A percentile compares a stretch with the other conserved stretches of the same genome.
phyloP scores from a whole-genome alignment of 1,140 invertebrate species.

The Drosophila santomea region DNA sequence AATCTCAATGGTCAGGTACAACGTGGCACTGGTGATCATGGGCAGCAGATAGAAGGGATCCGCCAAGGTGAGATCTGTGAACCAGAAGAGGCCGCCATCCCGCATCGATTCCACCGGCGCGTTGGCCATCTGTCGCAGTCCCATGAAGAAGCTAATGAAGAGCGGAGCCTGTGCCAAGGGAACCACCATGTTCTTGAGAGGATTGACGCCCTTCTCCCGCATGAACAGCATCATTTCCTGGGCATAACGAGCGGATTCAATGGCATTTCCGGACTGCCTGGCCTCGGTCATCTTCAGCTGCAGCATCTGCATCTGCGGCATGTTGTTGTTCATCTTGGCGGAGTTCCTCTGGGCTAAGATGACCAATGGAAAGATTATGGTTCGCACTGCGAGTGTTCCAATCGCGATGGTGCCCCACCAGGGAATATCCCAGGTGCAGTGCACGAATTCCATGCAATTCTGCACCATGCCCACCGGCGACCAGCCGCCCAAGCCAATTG shows the following conservation, averaged over 20 bases:
- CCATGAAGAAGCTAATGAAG: constrained; percentile 96
- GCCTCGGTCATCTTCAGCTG: constrained; percentile 94
- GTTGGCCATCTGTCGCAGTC: constrained; percentile 92
- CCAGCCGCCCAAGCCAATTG: constrained; percentile 92
- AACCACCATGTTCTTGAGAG: constrained; percentile 92
- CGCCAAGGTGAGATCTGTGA: constrained; percentile 94
- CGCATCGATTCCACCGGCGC: constrained; percentile 94
- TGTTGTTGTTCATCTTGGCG: constrained; percentile 91
- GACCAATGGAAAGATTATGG: constrained; percentile 92
- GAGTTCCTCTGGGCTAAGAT: constrained; percentile 91
- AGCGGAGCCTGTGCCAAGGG: constrained; percentile 94
- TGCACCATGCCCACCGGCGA: constrained; percentile 92
- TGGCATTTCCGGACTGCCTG: constrained; percentile 90
- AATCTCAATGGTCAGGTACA: constrained; percentile 93
- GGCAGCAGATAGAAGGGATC: constrained; percentile 97
- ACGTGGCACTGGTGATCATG: constrained; percentile 91
- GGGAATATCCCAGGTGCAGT: constrained; percentile 90
- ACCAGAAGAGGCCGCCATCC: constrained; percentile 96
- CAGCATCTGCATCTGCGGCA: constrained; percentile 92
- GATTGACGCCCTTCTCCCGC: constrained; percentile 92
- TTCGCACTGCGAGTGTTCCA: constrained; percentile 91
- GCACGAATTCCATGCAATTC: constrained; percentile 91
- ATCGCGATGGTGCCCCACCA: constrained; percentile 95
- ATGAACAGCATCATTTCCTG: constrained; percentile 92
- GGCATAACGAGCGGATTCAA: constrained; percentile 90